Evolutionary conservation across 2,113 vertebrate genomes (phyloP), one percentile per base, ranked within the genome.

Genomic region (Scophthalmus maximus): DNA sequence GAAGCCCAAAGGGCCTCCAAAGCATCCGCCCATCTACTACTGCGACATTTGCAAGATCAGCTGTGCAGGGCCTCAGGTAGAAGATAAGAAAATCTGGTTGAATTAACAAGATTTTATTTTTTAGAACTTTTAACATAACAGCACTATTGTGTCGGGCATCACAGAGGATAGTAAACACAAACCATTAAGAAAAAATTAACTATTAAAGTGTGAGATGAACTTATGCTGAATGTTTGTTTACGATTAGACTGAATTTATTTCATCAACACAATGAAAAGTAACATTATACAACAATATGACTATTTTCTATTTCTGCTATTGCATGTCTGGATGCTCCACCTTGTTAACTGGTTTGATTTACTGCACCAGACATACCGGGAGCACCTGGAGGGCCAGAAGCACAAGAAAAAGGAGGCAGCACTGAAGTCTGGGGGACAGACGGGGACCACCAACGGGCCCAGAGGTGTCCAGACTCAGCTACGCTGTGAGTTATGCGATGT

Each of bases 21-120:
- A 92, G 60, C 94, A 90, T 34, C 90, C 93, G 0, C 93, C 91
- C 50, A 90, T 95, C 12, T 94, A 95, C 84, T 96, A 96, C 89
- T 96, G 95, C 46, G 94, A 95, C 59, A 89, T 96, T 81, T 96
- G 95, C 86, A 95, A 94, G 87, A 94, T 95, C 85, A 95, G 95
- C 92, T 96, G 95, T 55, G 94, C 94, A 2, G 95, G 96, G 3
- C 92, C 93, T 6, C 96, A 96, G 95, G 95, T 96, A 81, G 73
- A 86, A 47, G 0, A 40, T 29, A 8, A 61, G 26, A 51, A n/a
- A 50, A 69, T 32, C 2, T 32, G 22, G 8, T 1, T 27, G 9
- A 29, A n/a, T 15, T 18, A 6, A 27, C 2, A 34, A 27, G 5
- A 47, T 20, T 22, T 14, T 30, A 20, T 44, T 46, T 9, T 10